Evolutionary conservation across 2,888 invertebrate species (phyloP).

Genomic region (Drosophila subsilvestris): DNA sequence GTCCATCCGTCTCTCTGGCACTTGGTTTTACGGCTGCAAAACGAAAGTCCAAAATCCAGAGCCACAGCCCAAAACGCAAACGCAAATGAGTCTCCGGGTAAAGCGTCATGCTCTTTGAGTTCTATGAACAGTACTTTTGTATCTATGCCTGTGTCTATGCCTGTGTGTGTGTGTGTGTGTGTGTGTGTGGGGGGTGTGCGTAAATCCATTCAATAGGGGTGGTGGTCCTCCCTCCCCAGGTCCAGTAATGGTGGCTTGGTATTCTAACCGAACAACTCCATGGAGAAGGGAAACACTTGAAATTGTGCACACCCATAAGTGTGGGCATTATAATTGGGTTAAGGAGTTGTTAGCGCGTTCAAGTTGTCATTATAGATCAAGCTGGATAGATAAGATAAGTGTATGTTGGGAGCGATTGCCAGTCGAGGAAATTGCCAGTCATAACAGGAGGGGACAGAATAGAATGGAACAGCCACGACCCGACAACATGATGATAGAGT

Average conservation of each 20-base stretch:
- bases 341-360: conserved; percentile 74
- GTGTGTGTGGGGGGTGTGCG: conserved; percentile 44
- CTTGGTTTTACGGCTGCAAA: conserved; percentile 25
- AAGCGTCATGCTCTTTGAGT: conserved; percentile 71
- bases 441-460: conserved; percentile 29
- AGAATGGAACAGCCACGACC: background rate
- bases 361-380: conserved; percentile 70
- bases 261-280: conserved; percentile 5
- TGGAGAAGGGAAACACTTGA: conserved; percentile 57
- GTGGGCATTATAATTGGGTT: conserved; percentile 69
- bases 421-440: conserved; percentile 43
- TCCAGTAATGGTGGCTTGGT: conserved; percentile 24
- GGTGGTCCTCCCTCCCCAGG: conserved; percentile 41
- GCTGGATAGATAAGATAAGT: conserved; percentile 55
- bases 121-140: conserved; percentile 11
- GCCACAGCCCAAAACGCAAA: conserved; percentile 49
- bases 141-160: conserved; percentile 24
- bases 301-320: conserved; percentile 66
- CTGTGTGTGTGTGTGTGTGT: conserved; percentile 28
- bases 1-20: background rate
- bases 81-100: conserved; percentile 73
- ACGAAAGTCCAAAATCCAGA: conserved; percentile 62
- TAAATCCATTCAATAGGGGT: conserved; percentile 63
- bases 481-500: conserved; percentile 24
- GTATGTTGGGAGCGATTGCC: conserved; percentile 33